These are phyloP conservation scores for Tenthredo notha DNA, from an alignment of 2,888 invertebrate species.

Conservation along the genomic window DNA sequence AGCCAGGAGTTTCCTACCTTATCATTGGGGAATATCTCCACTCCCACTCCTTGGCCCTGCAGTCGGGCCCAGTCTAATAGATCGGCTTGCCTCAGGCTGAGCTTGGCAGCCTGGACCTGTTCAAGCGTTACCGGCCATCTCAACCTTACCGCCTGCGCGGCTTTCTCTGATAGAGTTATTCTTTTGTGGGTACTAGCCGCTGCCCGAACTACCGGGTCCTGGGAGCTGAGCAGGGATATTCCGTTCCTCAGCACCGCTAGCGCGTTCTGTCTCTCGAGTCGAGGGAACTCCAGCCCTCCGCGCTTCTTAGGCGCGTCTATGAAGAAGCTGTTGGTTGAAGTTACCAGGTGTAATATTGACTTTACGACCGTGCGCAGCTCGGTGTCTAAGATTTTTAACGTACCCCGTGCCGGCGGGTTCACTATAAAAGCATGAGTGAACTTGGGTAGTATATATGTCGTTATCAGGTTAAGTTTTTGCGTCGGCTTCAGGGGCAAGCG, in stretches of 20 bases:
- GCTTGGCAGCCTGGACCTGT: neutral
- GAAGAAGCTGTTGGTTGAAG: neutral
- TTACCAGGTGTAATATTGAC: conserved; percentile 22
- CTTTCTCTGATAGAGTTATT: neutral
- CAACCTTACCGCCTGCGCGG: neutral
- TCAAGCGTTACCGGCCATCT: conserved; percentile 75
- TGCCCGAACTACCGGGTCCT: neutral
- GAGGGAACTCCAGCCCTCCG: conserved; percentile 39
- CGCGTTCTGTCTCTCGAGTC: neutral
- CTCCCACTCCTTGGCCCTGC: conserved; percentile 47
- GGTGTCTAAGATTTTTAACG: too few relatives aligned
- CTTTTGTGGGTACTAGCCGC: neutral
- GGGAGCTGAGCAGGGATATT: neutral
- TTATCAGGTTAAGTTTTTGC: too few relatives aligned
- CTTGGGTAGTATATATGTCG: too few relatives aligned
- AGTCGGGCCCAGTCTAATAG: neutral
- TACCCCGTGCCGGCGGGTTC: too few relatives aligned
- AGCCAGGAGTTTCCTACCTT: conserved; percentile 51
- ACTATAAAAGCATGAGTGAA: too few relatives aligned
- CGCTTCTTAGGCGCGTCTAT: conserved; percentile 19
- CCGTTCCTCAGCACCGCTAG: neutral
- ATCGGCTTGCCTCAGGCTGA: neutral
- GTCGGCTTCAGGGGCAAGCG: too few relatives aligned
- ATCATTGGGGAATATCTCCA: conserved; percentile 3
- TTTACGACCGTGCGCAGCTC: neutral